Conservation (phyloP, 2,113 vertebrate genomes). For the Tachysurus vachellii region DNA sequence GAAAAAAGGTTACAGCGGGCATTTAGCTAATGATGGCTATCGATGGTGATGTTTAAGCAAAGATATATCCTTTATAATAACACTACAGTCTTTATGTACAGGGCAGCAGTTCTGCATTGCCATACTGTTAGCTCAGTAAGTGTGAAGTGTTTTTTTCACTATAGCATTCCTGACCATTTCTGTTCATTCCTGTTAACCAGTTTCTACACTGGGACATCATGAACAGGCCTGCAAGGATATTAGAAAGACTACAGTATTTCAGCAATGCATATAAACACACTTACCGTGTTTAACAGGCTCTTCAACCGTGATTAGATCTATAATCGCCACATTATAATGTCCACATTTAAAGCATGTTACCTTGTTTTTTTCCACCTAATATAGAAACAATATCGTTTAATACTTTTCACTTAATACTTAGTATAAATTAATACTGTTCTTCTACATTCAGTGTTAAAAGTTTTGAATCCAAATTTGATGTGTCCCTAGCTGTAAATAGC, state of each 20-base stretch:
- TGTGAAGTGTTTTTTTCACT: background rate
- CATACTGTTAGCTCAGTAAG: background rate
- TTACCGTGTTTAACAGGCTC: background rate
- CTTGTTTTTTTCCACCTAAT: background rate
- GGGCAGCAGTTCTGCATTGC: background rate
- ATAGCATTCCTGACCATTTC: background rate
- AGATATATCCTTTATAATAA: background rate
- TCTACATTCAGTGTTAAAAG: too few relatives aligned
- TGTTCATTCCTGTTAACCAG: background rate
- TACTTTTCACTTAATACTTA: too few relatives aligned
- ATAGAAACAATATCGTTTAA: background rate
- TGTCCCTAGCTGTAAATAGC: background rate
- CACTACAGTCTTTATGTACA: background rate
- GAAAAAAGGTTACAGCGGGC: background rate
- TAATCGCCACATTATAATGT: background rate
- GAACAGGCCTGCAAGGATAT: background rate
- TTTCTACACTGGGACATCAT: background rate
- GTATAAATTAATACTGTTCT: too few relatives aligned
- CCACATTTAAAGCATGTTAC: background rate
- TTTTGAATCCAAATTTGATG: too few relatives aligned
- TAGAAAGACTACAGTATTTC: background rate
- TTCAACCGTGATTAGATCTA: background rate
- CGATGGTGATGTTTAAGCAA: background rate
- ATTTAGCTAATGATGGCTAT: background rate
- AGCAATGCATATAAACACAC: background rate